These are phyloP conservation scores for Amblyjoppa fuscipennis DNA, from an alignment of 2,888 invertebrate genomes.

Conservation along the genomic window DNA sequence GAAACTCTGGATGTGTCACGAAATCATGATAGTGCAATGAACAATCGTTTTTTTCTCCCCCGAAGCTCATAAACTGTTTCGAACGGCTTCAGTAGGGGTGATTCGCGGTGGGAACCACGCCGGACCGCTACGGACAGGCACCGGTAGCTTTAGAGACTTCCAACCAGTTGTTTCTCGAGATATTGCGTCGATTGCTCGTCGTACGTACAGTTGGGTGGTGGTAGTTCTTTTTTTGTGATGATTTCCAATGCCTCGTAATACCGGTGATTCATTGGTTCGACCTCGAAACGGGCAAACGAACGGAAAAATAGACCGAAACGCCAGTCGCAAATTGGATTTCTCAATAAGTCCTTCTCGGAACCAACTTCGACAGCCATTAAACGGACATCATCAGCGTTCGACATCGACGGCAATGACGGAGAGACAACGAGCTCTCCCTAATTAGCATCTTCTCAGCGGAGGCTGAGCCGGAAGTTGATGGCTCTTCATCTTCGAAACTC, in stretches of 20 bases:
- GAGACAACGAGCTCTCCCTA: constrained; percentile 26
- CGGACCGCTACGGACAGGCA: background rate
- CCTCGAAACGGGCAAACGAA: background rate
- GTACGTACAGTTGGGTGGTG: background rate
- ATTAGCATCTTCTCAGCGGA: constrained; percentile 41
- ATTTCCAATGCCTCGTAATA: background rate
- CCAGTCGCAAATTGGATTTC: background rate
- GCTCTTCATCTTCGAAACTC: constrained; percentile 52
- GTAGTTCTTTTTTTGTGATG: background rate
- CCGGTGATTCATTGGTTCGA: background rate
- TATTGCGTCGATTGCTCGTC: background rate
- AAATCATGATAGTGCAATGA: background rate
- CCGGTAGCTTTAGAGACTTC: background rate
- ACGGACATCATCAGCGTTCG: constrained; percentile 53
- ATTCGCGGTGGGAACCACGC: background rate
- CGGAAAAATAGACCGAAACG: background rate
- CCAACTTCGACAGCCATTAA: constrained; percentile 12
- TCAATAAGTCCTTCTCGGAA: background rate
- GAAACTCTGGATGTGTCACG: background rate
- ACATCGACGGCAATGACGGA: constrained; percentile 25
- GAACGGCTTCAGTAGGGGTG: background rate
- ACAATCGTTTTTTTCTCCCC: background rate
- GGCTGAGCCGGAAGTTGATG: constrained; percentile 12
- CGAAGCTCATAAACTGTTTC: background rate
- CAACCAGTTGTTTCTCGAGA: background rate